Percentiles rank a stretch among this genome's conserved stretches.
Conservation (phyloP, 2,113 vertebrate species). For the Limnothrissa miodon region DNA sequence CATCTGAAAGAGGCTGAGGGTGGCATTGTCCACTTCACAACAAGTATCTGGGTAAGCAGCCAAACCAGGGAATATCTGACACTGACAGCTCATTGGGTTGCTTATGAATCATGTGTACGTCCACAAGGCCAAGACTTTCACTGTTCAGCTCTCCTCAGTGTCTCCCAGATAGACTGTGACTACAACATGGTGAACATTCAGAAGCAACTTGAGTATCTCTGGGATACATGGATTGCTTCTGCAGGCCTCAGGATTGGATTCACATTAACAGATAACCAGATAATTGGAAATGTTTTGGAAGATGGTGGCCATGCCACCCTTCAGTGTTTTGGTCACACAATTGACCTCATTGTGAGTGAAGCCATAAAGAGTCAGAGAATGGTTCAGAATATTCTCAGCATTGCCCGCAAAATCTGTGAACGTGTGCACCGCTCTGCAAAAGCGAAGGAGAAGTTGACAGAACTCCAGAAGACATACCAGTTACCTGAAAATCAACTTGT, state of each 20-base stretch:
- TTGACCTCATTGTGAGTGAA: slow-evolving; percentile 89
- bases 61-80: slow-evolving; percentile 94
- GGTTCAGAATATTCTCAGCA: slow-evolving; percentile 94
- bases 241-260: slow-evolving; percentile 88
- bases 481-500: slow-evolving; percentile 88
- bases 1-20: slow-evolving; percentile 92
- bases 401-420: slow-evolving; percentile 92
- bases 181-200: slow-evolving; percentile 84
- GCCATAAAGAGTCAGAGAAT: slow-evolving; percentile 97
- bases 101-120: slow-evolving; percentile 82
- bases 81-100: slow-evolving; percentile 93
- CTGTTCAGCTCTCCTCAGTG: slow-evolving; percentile 88
- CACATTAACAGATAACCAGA: slow-evolving; percentile 87
- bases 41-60: slow-evolving; percentile 92
- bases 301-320: slow-evolving; percentile 83
- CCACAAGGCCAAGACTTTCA: slow-evolving; percentile 89
- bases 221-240: slow-evolving; percentile 93
- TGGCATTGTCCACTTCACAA: slow-evolving; percentile 91
- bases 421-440: slow-evolving; percentile 86
- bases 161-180: slow-evolving; percentile 90
- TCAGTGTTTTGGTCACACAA: slow-evolving; percentile 90
- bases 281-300: slow-evolving; percentile 81
- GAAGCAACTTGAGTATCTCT: slow-evolving; percentile 92
- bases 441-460: slow-evolving; percentile 85
- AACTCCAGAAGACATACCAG: slow-evolving; percentile 81